Evolutionary conservation across 1,140 invertebrate species (phyloP), one percentile per base, ranked within the genome.

Genomic region (Drosophila bipectinata): DNA sequence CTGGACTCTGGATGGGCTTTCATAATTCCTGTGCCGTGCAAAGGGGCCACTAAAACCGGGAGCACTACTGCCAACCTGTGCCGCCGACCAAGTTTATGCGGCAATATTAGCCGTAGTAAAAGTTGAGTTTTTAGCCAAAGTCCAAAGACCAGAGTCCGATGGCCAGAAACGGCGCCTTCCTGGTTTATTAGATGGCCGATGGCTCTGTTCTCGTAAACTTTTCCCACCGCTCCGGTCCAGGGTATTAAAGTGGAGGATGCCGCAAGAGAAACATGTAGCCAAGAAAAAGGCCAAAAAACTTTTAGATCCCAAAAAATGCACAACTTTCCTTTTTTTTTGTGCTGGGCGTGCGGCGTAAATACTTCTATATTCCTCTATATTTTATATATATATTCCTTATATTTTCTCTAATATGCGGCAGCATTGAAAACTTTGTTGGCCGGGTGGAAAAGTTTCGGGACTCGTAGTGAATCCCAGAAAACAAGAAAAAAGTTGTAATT

Each of bases 101-200:
- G 83, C 76, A 67, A 73, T 87, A 87, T 87, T 87, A 83, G 83
- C 79, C 64, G 66, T 73, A 79, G 84, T 89, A 88, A 87, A 87
- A 87, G 75, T 83, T 88, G 67, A 77, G 61, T 88, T 87, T 71
- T 77, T 77, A 83, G 75, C 59, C 74, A 61, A 53, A 67, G 72
- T 60, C 84, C 71, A 69, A 28, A 69, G n/a, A 8, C 9, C 34
- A 37, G 10, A 37, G 34, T 44, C 41, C 41, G 14, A 58, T 69
- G 66, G 58, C 55, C 78, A 61, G 67, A 32, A 15, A 14, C 5
- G 41, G 15, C 41, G 44, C 61, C 30, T 44, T 44, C 39, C 72
- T 67, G 82, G 79, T 87, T 83, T 87, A 88, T 87, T 87, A 88
- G 83, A 87, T 83, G 81, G 60, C 72, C 60, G 64, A 57, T 18